A percentile compares a stretch with the other conserved stretches of the same genome.
Conservation (phyloP, 2,113 vertebrate species). For the Periophthalmus modestus region DNA sequence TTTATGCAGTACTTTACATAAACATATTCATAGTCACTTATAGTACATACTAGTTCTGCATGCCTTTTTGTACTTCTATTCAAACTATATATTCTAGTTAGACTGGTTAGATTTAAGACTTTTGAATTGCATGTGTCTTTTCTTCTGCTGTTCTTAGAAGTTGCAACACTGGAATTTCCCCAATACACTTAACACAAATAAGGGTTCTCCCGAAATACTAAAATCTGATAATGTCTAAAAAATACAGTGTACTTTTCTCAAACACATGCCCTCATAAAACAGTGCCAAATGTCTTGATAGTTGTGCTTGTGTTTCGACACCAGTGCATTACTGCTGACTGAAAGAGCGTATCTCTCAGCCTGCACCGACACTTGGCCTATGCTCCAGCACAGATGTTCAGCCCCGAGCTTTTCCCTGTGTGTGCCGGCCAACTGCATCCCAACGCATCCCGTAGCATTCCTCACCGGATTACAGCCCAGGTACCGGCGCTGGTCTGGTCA, state of each 20-base stretch:
- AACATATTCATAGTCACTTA: too few species aligned
- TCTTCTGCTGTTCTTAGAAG: too few species aligned
- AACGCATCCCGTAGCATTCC: conserved; percentile 61
- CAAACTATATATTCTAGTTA: too few species aligned
- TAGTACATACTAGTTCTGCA: too few species aligned
- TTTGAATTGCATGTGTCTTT: too few species aligned
- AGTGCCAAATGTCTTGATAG: not conserved
- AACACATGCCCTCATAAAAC: not conserved
- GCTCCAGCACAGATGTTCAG: conserved; percentile 48
- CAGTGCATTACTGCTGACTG: not conserved
- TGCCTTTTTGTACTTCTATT: too few species aligned
- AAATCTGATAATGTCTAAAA: too few species aligned
- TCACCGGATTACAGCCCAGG: conserved; percentile 59
- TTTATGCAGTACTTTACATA: too few species aligned
- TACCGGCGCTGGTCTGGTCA: conserved; percentile 29
- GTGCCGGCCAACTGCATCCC: conserved; percentile 55
- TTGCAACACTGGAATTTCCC: too few species aligned
- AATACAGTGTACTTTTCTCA: not conserved
- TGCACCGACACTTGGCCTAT: conserved; percentile 20
- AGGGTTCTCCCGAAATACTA: too few species aligned
- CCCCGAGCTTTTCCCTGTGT: conserved; percentile 20
- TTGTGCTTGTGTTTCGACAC: conserved; percentile 4
- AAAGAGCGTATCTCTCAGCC: conserved; percentile 12
- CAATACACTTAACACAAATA: too few species aligned
- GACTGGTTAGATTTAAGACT: too few species aligned